phyloP scores from a whole-genome alignment of 2,888 invertebrate genomes.

The Monochamus alternatus region DNA sequence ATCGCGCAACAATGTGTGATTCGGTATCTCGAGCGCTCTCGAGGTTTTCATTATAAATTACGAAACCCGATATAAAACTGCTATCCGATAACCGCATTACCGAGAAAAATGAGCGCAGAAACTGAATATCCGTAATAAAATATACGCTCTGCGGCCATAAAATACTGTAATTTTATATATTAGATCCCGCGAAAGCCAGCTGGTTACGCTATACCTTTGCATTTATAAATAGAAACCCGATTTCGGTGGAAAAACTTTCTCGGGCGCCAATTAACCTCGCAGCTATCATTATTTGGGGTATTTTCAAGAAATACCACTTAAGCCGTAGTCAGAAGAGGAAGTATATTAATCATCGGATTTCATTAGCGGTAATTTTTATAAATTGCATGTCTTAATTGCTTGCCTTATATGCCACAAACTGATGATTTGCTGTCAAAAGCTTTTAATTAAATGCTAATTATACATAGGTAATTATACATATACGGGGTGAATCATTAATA shows the following conservation, averaged over 20 bases:
- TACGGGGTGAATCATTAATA: too few species aligned
- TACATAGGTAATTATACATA: too few species aligned
- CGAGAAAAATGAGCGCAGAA: slow-evolving; percentile 51
- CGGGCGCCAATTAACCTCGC: slow-evolving; percentile 2
- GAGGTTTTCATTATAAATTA: slow-evolving; percentile 45
- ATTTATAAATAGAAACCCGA: slow-evolving; percentile 19
- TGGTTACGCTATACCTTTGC: slow-evolving; percentile 16
- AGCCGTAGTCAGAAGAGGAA: too few species aligned
- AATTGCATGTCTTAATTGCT: too few species aligned
- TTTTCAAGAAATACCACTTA: too few species aligned
- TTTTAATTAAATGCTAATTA: too few species aligned
- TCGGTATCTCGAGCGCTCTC: slow-evolving; percentile 25
- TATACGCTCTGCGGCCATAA: slow-evolving; percentile 49
- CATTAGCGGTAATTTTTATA: too few species aligned
- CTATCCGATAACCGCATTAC: slow-evolving; percentile 49
- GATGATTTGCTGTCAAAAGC: too few species aligned
- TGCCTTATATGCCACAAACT: too few species aligned
- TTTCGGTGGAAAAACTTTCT: slow-evolving; percentile 22
- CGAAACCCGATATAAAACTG: slow-evolving; percentile 51
- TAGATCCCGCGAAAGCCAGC: slow-evolving; percentile 30
- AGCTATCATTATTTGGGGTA: background rate
- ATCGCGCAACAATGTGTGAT: slow-evolving; percentile 24
- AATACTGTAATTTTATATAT: slow-evolving; percentile 46
- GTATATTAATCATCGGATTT: too few species aligned
- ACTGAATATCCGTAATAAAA: slow-evolving; percentile 54